Conservation (phyloP, 2,797 vertebrate species). For the Ceryle rudis region DNA sequence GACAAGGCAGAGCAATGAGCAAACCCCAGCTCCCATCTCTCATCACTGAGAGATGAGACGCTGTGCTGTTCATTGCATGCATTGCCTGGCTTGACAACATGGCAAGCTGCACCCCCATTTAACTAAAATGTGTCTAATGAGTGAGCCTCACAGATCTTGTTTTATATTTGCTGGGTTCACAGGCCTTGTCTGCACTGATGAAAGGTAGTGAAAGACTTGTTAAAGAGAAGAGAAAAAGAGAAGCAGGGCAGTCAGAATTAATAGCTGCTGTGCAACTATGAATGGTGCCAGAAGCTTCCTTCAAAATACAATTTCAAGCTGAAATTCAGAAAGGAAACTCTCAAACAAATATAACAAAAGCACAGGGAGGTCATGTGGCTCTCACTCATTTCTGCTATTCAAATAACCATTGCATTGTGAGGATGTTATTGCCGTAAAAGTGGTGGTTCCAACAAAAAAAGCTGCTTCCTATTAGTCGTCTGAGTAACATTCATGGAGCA, state of each 20-base stretch:
- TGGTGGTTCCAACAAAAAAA: neutral
- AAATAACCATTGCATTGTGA: neutral
- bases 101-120: neutral
- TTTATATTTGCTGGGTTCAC: neutral
- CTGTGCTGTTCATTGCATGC: neutral
- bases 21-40: neutral
- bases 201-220: neutral
- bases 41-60: neutral
- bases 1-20: neutral
- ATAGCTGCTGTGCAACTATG: neutral
- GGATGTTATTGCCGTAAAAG: neutral
- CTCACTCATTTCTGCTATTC: neutral
- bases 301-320: neutral
- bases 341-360: neutral
- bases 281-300: neutral
- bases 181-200: neutral
- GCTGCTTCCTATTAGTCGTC: neutral
- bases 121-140: conserved; percentile 9
- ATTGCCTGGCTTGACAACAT: neutral
- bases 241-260: neutral
- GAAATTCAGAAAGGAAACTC: neutral
- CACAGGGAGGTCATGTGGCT: neutral
- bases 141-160: neutral
- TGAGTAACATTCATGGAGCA: neutral
- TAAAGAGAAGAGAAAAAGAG: neutral